Base-by-base conservation (phyloP, 1,140 invertebrate species). In the Drosophila lowei region DNA sequence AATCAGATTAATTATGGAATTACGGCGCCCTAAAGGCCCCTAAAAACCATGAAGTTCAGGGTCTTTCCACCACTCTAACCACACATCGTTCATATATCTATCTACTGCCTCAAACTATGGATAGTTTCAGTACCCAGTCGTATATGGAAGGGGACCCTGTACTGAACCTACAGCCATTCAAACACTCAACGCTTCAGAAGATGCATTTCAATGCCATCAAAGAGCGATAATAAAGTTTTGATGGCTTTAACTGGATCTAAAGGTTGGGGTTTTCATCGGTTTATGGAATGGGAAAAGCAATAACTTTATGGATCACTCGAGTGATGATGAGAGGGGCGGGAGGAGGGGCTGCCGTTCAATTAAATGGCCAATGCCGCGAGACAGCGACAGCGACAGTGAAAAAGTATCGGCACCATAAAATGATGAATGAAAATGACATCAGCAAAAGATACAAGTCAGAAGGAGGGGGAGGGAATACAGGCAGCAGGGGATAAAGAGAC, bases 341-440 rank as follows among this genome's bases (percentile, higher is more conserved):
- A 11, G 30, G 9, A 9, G 30, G 30, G 9, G 9, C 21, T 38
- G 66, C 11, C 47, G 65, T 65, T 73, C 70, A 73, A 64, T 64
- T 73, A 53, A 64, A 73, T 58, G 44, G 38, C 23, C 55, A n/a
- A 38, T 21, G 25, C 38, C 23, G 23, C 23, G 21, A 23, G 23
- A 23, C 28, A 16, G 28, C 11, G 9, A 65, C 57, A 48, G 57
- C 18, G 34, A 38, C 34, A 4, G 34, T 11, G 34, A 4, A 11
- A 38, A 38, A 38, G 34, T 4, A 38, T 38, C 34, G 11, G 11
- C 34, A 38, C 53, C 71, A 72, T 79, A 74, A 75, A 86, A 66
- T 72, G 81, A 86, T 84, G 77, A 84, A 84, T 86, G 81, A 77
- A 84, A 77, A 73, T 68, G 62, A 60, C 77, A 79, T 80, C 54